These are phyloP conservation scores for Acipenser transmontanus DNA, from an alignment of 2,797 vertebrate genomes.

Conservation along the genomic window DNA sequence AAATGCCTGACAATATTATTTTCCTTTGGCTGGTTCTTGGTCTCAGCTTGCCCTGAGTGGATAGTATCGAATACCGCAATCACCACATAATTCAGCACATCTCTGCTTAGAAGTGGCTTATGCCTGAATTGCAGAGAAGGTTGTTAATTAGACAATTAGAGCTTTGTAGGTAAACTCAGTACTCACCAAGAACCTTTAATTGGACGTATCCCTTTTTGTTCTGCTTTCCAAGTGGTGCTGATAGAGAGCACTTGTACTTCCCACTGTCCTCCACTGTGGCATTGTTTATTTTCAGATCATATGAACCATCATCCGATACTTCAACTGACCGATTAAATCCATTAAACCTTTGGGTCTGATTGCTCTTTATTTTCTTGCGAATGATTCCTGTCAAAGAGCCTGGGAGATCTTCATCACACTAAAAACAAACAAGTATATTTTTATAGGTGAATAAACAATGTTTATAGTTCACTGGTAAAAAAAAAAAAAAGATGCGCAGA, in stretches of 20 bases:
- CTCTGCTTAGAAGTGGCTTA: no score
- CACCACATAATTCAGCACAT: no score
- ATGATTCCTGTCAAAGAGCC: slow-evolving; percentile 25
- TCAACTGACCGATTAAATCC: slow-evolving; percentile 20
- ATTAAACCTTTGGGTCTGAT: slow-evolving; percentile 23
- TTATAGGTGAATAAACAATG: no score
- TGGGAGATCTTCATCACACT: slow-evolving; percentile 21
- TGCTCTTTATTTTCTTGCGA: slow-evolving; percentile 18
- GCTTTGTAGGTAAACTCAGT: no score
- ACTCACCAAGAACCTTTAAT: slow-evolving; percentile 48
- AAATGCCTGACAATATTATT: no score
- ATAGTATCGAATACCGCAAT: no score
- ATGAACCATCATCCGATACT: slow-evolving; percentile 22
- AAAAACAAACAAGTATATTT: slow-evolving; percentile 11
- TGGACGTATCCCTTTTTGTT: slow-evolving; percentile 36
- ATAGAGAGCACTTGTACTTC: slow-evolving; percentile 45
- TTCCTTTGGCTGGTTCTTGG: no score
- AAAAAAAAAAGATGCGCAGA: no score
- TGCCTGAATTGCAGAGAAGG: no score
- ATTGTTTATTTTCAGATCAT: slow-evolving; percentile 36
- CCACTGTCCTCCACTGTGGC: slow-evolving; percentile 37
- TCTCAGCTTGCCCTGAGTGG: no score
- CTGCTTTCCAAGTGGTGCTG: slow-evolving; percentile 50
- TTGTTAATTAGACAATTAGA: no score
- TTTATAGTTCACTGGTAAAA: no score